Evolutionary conservation across 2,888 invertebrate species (phyloP), one percentile per base, ranked within the genome.

Genomic region (Odontocolon sp.): DNA sequence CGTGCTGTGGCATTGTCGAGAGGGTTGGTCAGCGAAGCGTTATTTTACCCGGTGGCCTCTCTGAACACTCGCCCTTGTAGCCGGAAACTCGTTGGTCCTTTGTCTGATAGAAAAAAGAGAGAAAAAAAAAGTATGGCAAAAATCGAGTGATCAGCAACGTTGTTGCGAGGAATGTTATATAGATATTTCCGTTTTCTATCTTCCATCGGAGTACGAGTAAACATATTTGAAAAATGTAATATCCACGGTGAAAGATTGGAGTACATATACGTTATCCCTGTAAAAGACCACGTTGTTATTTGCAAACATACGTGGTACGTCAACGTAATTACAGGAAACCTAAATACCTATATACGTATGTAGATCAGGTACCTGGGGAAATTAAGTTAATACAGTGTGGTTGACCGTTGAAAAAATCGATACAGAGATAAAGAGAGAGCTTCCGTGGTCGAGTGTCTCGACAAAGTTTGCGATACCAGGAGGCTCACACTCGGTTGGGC

Each of bases 381-480:
- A 83, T 84, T 80, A 82, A 77, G 77, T 76, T 80, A 80, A 82
- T 77, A 74, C 77, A 75, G 77, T 77, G 82, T 63, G 79, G 79
- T 79, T 81, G 77, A 80, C 76, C 80, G 70, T 64, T 70, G 52
- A 52, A 52, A 78, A 68, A 78, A 81, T 84, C 84, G 80, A 82
- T 82, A 78, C 52, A 64, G n/a, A n/a, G n/a, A n/a, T n/a, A n/a
- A 61, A 73, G 50, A 45, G 23, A n/a, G 11, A 63, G 38, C 61
- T 70, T 59, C 36, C 52, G 77, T 75, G 72, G 78, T 77, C 50
- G 61, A 72, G 74, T 69, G 66, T 78, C 59, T 42, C 61, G 26
- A 21, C 14, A n/a, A n/a, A n/a, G n/a, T n/a, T n/a, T n/a, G 42
- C 42, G 8, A 57, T 66, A 66, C 59, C 59, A 36, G 2, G 16